Evolutionary conservation across 2,888 invertebrate species (phyloP), one percentile per base, ranked within the genome.

Genomic region (Drosophila vallismaia): DNA sequence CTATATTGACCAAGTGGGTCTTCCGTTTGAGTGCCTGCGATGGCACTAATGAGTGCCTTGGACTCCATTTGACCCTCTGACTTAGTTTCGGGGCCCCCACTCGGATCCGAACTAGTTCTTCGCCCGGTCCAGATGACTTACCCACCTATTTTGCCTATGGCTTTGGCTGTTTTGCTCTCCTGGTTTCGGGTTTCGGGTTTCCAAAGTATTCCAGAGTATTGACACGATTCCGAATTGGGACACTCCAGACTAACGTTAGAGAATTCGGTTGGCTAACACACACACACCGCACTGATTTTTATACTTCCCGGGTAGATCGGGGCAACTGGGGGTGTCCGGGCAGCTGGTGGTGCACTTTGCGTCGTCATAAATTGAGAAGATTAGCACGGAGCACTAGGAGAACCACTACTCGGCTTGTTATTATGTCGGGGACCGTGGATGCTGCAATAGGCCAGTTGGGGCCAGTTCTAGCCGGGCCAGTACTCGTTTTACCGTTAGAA

Each of bases 401-500:
- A 85, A 72, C 56, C 67, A 56, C 42, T 63, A 54, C 36, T 56
- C 19, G 44, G 44, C 44, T 56, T 71, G 54, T 60, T 76, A 60
- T 54, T 59, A 57, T 59, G 52, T 71, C 44, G 63, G 63, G 57
- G 69, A 67, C 49, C 67, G 80, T 80, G 74, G 84, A 87, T 88
- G 83, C 83, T 84, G 84, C 84, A 84, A 84, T 84, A 88, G 88
- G 86, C 87, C 87, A 81, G 68, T 63, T 66, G 74, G 73, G 70
- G 80, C 75, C 75, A 67, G 62, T 70, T 75, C 78, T 67, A 59
- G 75, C 77, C 74, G 60, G 73, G 79, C 80, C 75, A 78, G 84
- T 89, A 90, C 91, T 90, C 88, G 91, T 90, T 90, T 89, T 91
- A 90, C 91, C 91, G 91, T 91, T 90, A 90, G 89, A 87, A 90